Base-by-base conservation (phyloP, 1,140 invertebrate species). In the Zaprionus inermis region DNA sequence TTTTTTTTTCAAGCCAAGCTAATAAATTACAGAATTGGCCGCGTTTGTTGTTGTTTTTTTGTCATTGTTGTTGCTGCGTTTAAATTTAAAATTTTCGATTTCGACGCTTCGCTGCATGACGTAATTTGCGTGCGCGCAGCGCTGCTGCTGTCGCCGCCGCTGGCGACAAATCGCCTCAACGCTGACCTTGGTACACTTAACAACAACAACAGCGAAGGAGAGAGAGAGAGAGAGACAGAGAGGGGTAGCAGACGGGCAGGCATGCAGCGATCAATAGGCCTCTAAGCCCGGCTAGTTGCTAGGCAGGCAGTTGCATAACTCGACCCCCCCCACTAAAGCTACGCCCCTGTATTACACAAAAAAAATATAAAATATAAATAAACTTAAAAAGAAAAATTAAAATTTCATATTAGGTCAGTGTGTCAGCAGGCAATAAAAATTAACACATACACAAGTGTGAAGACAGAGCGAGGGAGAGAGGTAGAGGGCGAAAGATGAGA, bases 121-220 rank as follows among this genome's bases (percentile, higher is more conserved):
- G 81, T 85, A 85, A 85, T 78, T 61, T 84, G 81, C 77, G 81
- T 79, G 78, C 54, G 79, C n/a, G n/a, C n/a, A n/a, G n/a, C n/a
- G n/a, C n/a, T n/a, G n/a, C n/a, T n/a, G n/a, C n/a, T n/a, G n/a
- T n/a, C n/a, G n/a, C 24, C 5, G 24, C 76, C 60, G 54, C 41
- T 66, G 54, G 68, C 57, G 68, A 70, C 68, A 70, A 70, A 70
- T 46, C 20, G 59, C 51, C 28, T n/a, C 54, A 22, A 59, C 65
- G n/a, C 61, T 84, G 81, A 84, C 81, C 81, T 84, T 84, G 81
- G 81, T 85, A 84, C 81, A 84, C 74, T 84, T 83, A 80, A 56
- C 76, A 81, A 63, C 81, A 56, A 58, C 65, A 66, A 32, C 61
- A 71, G 5, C 24, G 24, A 24, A 24, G 5, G 24, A 28, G 1